Percentiles rank a stretch among this genome's conserved stretches.
These are phyloP conservation scores for Leucopsar rothschildi DNA, from an alignment of 2,113 vertebrate genomes.

Conservation along the genomic window DNA sequence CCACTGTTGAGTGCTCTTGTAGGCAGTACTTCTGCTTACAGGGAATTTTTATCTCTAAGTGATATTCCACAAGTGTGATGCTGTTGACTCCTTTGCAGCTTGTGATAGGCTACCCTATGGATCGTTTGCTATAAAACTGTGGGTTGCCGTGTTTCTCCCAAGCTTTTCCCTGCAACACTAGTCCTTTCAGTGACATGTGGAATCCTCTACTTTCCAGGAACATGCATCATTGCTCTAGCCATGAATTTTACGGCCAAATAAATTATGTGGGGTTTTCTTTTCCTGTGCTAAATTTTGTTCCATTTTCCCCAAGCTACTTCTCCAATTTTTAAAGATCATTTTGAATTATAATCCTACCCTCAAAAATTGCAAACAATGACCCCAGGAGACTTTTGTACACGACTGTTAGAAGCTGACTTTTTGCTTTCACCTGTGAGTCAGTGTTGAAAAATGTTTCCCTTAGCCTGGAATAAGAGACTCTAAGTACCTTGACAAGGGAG, in stretches of 20 bases:
- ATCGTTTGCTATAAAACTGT: neutral
- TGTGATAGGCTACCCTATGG: neutral
- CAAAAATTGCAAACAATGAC: neutral
- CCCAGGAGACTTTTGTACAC: neutral
- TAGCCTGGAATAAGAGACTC: neutral
- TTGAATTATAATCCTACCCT: neutral
- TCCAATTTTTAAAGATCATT: neutral
- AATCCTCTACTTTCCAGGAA: neutral
- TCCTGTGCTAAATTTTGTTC: neutral
- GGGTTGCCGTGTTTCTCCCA: neutral
- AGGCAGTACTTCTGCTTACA: neutral
- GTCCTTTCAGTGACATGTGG: neutral
- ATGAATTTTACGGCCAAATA: neutral
- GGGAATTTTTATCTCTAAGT: neutral
- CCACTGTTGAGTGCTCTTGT: neutral
- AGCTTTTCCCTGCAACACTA: neutral
- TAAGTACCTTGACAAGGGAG: neutral
- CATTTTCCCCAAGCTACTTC: neutral
- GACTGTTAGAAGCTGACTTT: neutral
- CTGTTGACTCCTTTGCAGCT: neutral
- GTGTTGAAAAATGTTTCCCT: neutral
- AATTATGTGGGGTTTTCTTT: neutral
- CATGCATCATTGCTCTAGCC: neutral
- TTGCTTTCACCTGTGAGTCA: neutral
- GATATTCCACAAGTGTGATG: neutral